These are phyloP conservation scores for Ellobium chinense DNA, from an alignment of 2,888 invertebrate species.

Conservation along the genomic window DNA sequence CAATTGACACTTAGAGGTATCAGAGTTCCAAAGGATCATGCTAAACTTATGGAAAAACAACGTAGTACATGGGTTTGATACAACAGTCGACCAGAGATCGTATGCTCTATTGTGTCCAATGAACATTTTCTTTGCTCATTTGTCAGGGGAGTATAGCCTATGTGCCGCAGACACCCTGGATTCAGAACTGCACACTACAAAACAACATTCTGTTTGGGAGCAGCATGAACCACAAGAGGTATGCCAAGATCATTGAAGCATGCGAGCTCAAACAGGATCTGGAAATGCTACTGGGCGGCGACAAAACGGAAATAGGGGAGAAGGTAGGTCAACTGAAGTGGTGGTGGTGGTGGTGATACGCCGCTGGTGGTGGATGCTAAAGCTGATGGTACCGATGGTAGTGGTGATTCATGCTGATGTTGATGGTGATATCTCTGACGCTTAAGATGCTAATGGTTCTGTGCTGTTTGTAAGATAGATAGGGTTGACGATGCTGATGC, in stretches of 20 bases:
- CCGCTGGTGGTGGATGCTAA: not conserved
- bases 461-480: not conserved
- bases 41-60: too few relatives aligned
- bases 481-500: conserved; percentile 7
- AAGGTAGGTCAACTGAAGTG: conserved; percentile 81
- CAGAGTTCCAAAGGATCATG: too few relatives aligned
- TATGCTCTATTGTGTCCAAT: too few relatives aligned
- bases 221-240: conserved; percentile 84
- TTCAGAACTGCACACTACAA: conserved; percentile 94
- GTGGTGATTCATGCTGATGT: conserved; percentile 52
- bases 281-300: conserved; percentile 92
- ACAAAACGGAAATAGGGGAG: conserved; percentile 98
- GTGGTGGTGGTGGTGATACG: not conserved
- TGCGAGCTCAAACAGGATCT: conserved; percentile 95
- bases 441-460: not conserved
- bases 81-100: too few relatives aligned
- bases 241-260: conserved; percentile 90
- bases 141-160: conserved; percentile 80
- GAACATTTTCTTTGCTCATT: too few relatives aligned
- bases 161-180: conserved; percentile 89
- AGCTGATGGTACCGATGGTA: not conserved
- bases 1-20: too few relatives aligned
- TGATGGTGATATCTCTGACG: not conserved
- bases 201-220: conserved; percentile 96
- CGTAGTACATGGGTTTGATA: too few relatives aligned